A percentile compares a stretch with the other conserved stretches of the same genome.
These are phyloP conservation scores for Trididemnum nubilum DNA, from an alignment of 23 tunicate species.

Conservation along the genomic window DNA sequence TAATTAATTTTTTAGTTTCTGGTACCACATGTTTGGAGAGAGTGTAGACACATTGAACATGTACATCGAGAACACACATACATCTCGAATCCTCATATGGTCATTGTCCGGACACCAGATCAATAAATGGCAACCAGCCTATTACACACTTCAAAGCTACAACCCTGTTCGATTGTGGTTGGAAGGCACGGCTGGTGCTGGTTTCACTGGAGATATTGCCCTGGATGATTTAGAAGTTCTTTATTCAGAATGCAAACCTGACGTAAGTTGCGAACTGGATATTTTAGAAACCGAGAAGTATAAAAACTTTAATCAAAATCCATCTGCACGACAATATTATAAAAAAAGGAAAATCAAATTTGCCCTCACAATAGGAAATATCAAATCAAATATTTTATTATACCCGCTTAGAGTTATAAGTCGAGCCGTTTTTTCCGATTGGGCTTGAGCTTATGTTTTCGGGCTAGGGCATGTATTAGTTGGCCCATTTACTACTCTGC, in stretches of 20 bases:
- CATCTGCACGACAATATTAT: too few species aligned
- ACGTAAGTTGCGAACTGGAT: too few species aligned
- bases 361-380: too few species aligned
- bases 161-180: conserved; percentile 74
- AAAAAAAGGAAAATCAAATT: too few species aligned
- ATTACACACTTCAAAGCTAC: conserved; percentile 46
- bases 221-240: conserved; percentile 61
- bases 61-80: conserved; percentile 65
- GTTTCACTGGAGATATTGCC: conserved; percentile 82
- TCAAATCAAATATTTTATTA: too few species aligned
- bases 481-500: too few species aligned
- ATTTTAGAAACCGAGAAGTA: too few species aligned
- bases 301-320: too few species aligned
- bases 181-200: conserved; percentile 69
- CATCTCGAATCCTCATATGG: conserved; percentile 43
- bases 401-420: too few species aligned
- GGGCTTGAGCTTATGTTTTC: too few species aligned
- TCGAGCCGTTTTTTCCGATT: too few species aligned
- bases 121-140: conserved; percentile 66
- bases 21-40: conserved; percentile 90
- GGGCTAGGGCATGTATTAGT: too few species aligned
- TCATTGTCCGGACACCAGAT: conserved; percentile 65
- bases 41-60: conserved; percentile 63
- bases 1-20: conserved; percentile 82
- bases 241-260: conserved; percentile 49